Percentiles rank a stretch among this genome's conserved stretches.
Conservation (phyloP, 2,113 vertebrate genomes). For the Limnothrissa miodon region DNA sequence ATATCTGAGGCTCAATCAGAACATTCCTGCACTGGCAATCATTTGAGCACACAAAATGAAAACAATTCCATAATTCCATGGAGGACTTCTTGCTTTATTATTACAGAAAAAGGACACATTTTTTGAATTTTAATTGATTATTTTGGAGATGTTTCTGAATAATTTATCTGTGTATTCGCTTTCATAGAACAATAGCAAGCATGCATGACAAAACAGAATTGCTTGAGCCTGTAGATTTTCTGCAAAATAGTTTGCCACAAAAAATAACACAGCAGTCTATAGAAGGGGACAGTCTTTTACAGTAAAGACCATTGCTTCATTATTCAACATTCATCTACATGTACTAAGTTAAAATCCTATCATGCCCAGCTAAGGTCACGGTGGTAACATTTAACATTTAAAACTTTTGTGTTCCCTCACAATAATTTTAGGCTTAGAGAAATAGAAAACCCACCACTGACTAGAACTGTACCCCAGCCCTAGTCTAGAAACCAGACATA, state of each 20-base stretch:
- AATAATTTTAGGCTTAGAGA: too few species aligned
- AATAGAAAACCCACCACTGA: too few species aligned
- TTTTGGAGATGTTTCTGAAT: not conserved
- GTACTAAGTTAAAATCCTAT: not conserved
- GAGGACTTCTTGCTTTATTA: not conserved
- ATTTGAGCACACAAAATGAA: not conserved
- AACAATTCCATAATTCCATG: conserved; percentile 3
- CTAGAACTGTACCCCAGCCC: too few species aligned
- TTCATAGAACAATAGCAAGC: not conserved
- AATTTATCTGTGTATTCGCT: not conserved
- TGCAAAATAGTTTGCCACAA: not conserved
- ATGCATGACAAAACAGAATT: not conserved
- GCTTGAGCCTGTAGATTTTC: not conserved
- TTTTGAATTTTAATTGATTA: not conserved
- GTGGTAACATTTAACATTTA: too few species aligned
- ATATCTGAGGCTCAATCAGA: not conserved
- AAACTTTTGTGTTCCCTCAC: too few species aligned
- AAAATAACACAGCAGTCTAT: too few species aligned
- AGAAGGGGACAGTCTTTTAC: not conserved
- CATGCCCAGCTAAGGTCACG: too few species aligned
- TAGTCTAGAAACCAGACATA: too few species aligned
- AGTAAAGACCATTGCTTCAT: not conserved
- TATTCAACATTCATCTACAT: not conserved
- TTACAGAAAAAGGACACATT: not conserved
- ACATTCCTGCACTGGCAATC: conserved; percentile 13